Base-by-base conservation (phyloP, 23 tunicate species). In the Trididemnum nubilum region DNA sequence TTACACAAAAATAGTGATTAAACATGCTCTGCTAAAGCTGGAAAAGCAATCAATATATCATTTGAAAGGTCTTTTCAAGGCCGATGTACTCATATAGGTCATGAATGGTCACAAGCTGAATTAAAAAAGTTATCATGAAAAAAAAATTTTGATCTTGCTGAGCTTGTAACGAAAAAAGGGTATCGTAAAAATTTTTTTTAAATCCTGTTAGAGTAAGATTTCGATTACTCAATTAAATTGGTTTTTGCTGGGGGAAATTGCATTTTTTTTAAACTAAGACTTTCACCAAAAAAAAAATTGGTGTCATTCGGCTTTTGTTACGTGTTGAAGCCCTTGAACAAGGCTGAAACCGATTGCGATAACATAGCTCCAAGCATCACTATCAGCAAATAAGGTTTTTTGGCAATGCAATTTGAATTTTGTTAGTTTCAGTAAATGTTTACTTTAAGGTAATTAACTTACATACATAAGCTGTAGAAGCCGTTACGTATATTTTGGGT, bases 281-380 rank as follows among this genome's bases (percentile, higher is more conserved):
- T 44, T 44, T 15, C 54, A n/a, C n/a, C n/a, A n/a, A n/a, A 44
- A 44, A 44, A 44, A 44, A 44, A 44, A 44, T 44, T 44, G 54
- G 54, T 44, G n/a, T n/a, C n/a, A 44, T 44, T 44, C 54, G 54
- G 54, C 54, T 44, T 44, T 44, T 44, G 54, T 44, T 44, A 44
- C 54, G 12, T 44, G 54, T 44, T 44, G 54, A 44, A 15, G 54
- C 54, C 15, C 54, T 44, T 44, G 54, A 44, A 44, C 9, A 44
- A 44, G 54, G 54, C 54, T 44, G 54, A 44, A 44, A 44, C 54
- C 54, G 54, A 44, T 44, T 44, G 54, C 54, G 54, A 44, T 44
- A 44, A 44, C 9, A 44, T 44, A 44, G 54, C 54, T 44, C n/a
- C 54, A 44, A 44, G 54, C 54, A 44, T 44, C 54, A 44, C 54